A percentile compares a stretch with the other conserved stretches of the same genome.
Conservation (phyloP, 2,888 invertebrate genomes). For the Polyommatus iphigenia region DNA sequence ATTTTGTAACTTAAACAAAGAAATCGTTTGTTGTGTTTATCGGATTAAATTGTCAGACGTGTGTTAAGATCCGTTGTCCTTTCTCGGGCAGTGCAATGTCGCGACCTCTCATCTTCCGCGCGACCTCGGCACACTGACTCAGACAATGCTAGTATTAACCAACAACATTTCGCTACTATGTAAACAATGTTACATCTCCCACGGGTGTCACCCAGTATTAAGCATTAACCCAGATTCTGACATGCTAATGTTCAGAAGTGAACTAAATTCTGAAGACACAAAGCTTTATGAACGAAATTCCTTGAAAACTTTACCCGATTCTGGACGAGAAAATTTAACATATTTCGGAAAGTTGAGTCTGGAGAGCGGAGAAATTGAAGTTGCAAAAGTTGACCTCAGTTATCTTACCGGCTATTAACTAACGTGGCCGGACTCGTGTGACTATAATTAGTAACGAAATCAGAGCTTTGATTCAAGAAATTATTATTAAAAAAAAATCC, state of each 20-base stretch:
- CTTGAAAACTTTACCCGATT: not conserved
- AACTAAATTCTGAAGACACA: conserved; percentile 4
- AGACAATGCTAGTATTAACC: not conserved
- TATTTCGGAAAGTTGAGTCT: not conserved
- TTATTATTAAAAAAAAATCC: not conserved
- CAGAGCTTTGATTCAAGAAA: not conserved
- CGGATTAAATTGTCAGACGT: not conserved
- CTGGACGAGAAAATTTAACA: not conserved
- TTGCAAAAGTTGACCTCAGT: not conserved
- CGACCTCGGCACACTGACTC: conserved; percentile 7
- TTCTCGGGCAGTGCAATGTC: conserved; percentile 16
- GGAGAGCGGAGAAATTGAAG: not conserved
- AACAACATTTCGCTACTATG: not conserved
- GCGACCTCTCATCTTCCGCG: not conserved
- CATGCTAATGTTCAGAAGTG: not conserved
- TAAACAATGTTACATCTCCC: not conserved
- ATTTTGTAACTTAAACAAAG: not conserved
- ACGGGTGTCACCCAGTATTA: not conserved
- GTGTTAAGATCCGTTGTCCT: not conserved
- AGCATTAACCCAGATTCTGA: not conserved
- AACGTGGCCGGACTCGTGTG: not conserved
- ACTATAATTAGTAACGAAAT: not conserved
- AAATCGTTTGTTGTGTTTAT: not conserved
- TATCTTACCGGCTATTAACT: not conserved
- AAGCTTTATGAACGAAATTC: conserved; percentile 1